Base-by-base conservation (phyloP, 2,888 invertebrate species). In the Morpho deidamia region DNA sequence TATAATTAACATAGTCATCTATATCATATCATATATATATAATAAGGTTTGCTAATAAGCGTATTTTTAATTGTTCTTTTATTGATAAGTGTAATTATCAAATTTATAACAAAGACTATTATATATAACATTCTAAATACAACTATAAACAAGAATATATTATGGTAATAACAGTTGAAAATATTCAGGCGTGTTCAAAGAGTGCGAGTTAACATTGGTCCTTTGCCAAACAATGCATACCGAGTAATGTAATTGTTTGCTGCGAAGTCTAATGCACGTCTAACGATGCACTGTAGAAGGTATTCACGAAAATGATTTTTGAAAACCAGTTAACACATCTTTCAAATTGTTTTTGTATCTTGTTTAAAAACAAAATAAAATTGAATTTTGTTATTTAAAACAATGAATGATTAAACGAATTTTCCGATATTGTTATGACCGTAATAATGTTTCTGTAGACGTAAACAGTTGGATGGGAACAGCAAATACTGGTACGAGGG, bases 181-280 rank as follows among this genome's bases (percentile, higher is more conserved):
- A 79, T 80, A 78, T 74, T 76, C 69, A 67, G 67, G 70, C 70
- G 71, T 76, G 72, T 76, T 76, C 71, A 76, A 78, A 76, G 80
- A 78, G 72, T 75, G 66, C 72, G 71, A 71, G 72, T 71, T 69
- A 67, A 69, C 70, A 71, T 81, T 86, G 85, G 85, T 83, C 59
- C 68, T 57, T 76, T 76, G 87, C 87, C 87, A 87, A 87, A 81
- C 76, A 77, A 74, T 74, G 76, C 76, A 73, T 76, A 78, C 59
- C 47, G 55, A 42, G 74, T 79, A 81, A 82, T 82, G 79, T 71
- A 70, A 58, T 60, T 60, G 60, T 62, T 60, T 59, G 59, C 45
- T 46, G 54, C 54, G 55, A 59, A 45, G 56, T 57, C 60, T 62
- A 60, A 62, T 60, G 55, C 53, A 56, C 55, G 39, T 39, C 35